A percentile compares a stretch with the other conserved stretches of the same genome.
Conservation (phyloP, 35 echinoderm and acorn worm genomes). For the Apostichopus japonicus region DNA sequence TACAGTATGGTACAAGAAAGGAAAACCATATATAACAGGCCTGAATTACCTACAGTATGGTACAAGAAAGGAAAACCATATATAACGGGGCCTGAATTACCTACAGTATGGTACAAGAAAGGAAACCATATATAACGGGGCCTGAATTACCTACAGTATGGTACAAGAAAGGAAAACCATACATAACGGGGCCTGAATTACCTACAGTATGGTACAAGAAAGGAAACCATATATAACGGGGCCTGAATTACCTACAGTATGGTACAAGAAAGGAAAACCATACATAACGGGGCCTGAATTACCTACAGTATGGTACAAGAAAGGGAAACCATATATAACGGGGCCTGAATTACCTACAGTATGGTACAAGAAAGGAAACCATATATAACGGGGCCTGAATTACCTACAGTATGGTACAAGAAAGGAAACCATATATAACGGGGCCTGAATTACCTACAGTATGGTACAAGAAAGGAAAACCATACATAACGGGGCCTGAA, state of each 20-base stretch:
- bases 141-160: conserved; percentile 77
- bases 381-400: conserved; percentile 89
- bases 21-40: conserved; percentile 9
- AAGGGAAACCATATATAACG: conserved; percentile 47
- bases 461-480: background rate
- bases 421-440: conserved; percentile 48
- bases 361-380: background rate
- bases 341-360: conserved; percentile 81
- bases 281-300: conserved; percentile 88
- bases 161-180: background rate
- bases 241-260: conserved; percentile 79
- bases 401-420: conserved; percentile 43
- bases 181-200: conserved; percentile 92
- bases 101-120: background rate
- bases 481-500: conserved; percentile 84
- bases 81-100: conserved; percentile 92
- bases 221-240: conserved; percentile 56
- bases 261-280: background rate
- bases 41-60: conserved; percentile 75
- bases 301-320: conserved; percentile 42
- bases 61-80: background rate
- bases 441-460: conserved; percentile 81
- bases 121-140: conserved; percentile 60
- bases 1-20: background rate
- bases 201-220: conserved; percentile 17